Evolutionary conservation across 1,140 invertebrate species (phyloP).

Genomic region (Trichonephila inaurata): DNA sequence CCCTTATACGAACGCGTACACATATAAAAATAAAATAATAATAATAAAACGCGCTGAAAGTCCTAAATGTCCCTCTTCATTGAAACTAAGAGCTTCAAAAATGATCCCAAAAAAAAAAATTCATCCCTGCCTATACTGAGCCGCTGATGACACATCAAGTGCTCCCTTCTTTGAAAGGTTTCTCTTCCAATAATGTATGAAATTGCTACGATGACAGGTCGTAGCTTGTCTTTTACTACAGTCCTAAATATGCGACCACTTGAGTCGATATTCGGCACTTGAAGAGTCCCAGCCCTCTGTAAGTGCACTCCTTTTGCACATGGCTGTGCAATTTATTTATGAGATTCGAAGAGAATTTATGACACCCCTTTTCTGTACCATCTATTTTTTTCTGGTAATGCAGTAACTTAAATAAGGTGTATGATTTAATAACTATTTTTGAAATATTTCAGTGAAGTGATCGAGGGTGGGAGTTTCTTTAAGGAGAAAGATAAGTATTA

Average conservation of each 20-base stretch:
- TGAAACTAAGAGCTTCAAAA: background rate
- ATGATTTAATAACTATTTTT: background rate
- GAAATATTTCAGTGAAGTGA: background rate
- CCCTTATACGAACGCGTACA: no score
- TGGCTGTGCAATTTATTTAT: background rate
- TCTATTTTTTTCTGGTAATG: background rate
- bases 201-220: constrained; percentile 18
- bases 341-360: background rate
- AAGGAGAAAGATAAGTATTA: no score
- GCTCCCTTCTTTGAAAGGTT: background rate
- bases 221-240: background rate
- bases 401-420: background rate
- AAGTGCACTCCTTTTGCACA: background rate
- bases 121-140: background rate
- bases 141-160: background rate
- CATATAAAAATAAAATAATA: no score
- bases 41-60: background rate
- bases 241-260: background rate
- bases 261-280: background rate
- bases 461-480: no score
- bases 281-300: background rate
- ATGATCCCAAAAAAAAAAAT: background rate
- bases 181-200: background rate
- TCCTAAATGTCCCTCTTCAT: background rate
- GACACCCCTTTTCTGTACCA: background rate